Evolutionary conservation across 1,140 invertebrate genomes (phyloP).

Genomic region (Zaprionus africanus): DNA sequence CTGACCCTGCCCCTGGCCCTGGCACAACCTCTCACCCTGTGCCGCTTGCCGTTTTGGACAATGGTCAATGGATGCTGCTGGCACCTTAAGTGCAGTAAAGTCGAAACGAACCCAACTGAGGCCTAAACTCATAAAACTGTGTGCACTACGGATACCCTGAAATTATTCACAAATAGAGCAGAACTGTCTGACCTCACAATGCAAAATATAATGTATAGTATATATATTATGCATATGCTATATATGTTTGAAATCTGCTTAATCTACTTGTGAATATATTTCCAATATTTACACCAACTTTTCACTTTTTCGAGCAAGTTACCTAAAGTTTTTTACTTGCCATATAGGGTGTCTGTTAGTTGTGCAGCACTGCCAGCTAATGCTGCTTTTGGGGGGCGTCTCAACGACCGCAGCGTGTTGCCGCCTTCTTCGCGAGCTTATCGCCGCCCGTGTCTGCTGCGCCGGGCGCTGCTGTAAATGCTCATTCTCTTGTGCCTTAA

Average conservation of each 20-base stretch:
- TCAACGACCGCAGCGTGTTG: constrained; percentile 16
- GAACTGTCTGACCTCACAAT: not conserved
- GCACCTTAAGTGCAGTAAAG: constrained; percentile 32
- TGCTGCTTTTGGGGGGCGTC: constrained; percentile 27
- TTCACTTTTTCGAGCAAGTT: not conserved
- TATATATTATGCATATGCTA: too few species aligned
- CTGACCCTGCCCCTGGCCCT: constrained; percentile 9
- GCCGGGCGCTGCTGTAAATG: constrained; percentile 50
- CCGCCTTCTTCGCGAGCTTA: constrained; percentile 57
- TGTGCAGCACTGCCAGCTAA: not conserved
- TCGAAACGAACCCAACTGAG: not conserved
- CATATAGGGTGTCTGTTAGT: constrained; percentile 2
- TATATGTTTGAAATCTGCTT: not conserved
- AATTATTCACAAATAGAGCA: not conserved
- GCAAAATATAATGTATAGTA: too few species aligned
- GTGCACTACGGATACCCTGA: constrained; percentile 38
- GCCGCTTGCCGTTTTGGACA: constrained; percentile 32
- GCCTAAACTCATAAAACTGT: constrained; percentile 30
- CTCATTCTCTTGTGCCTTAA: constrained; percentile 38
- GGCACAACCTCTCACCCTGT: constrained; percentile 12
- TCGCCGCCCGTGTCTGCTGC: constrained; percentile 33
- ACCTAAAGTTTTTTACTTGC: not conserved
- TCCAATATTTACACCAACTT: not conserved
- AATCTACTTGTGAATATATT: not conserved
- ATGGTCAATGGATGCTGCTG: constrained; percentile 29